These are phyloP conservation scores for Philaenus spumarius DNA, from an alignment of 1,140 invertebrate species.

Conservation along the genomic window DNA sequence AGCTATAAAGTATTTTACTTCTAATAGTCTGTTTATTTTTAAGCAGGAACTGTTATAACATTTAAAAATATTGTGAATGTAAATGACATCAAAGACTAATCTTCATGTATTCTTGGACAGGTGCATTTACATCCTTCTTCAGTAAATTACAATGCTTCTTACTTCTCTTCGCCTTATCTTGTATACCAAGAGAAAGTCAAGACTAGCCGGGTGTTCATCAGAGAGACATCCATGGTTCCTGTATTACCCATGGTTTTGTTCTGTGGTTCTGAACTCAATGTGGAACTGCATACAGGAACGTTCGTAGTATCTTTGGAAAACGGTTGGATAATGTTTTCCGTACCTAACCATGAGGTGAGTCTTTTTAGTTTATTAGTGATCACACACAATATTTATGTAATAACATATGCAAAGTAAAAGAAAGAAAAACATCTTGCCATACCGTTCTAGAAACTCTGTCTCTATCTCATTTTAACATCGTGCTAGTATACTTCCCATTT, in stretches of 20 bases:
- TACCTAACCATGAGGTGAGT: conserved; percentile 61
- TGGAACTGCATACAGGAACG: conserved; percentile 63
- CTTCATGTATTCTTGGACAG: conserved; percentile 30
- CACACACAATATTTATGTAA: too few relatives aligned
- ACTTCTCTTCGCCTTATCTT: conserved; percentile 67
- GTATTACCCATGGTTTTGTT: conserved; percentile 73
- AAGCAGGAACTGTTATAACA: too few relatives aligned
- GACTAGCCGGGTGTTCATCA: conserved; percentile 68
- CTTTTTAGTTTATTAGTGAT: too few relatives aligned
- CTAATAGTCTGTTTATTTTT: too few relatives aligned
- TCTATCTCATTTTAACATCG: too few relatives aligned
- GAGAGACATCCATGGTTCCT: conserved; percentile 74
- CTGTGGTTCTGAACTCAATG: conserved; percentile 59
- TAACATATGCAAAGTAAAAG: too few relatives aligned
- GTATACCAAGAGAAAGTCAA: conserved; percentile 80
- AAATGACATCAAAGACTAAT: not conserved
- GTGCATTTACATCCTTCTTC: conserved; percentile 71
- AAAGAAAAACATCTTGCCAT: too few relatives aligned
- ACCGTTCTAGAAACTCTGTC: too few relatives aligned
- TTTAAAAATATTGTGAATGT: too few relatives aligned
- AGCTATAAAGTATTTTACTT: too few relatives aligned
- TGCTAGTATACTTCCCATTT: too few relatives aligned
- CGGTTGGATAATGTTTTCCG: conserved; percentile 77
- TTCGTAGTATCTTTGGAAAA: conserved; percentile 72
- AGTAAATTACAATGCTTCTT: conserved; percentile 55